Percentiles rank a stretch among this genome's conserved stretches.
Evolutionary conservation across 2,888 invertebrate genomes (phyloP).

Genomic region (Synergus gifuensis): DNA sequence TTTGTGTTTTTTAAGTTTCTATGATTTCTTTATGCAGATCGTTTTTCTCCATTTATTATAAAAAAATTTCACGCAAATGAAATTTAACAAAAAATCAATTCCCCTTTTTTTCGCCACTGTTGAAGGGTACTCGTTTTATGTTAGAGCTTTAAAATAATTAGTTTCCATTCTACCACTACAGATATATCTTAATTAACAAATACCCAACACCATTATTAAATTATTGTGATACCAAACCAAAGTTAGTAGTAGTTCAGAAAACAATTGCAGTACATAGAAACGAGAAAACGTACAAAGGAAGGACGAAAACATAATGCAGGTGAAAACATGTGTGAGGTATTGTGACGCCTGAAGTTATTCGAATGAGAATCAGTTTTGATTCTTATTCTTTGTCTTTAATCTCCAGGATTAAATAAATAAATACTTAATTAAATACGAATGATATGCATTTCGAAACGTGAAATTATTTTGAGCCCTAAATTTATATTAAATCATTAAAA

Average conservation of each 20-base stretch:
- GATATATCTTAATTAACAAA: not conserved
- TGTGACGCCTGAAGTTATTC: conserved; percentile 44
- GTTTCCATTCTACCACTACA: not conserved
- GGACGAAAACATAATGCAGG: conserved; percentile 38
- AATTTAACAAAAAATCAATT: not conserved
- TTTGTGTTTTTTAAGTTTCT: not conserved
- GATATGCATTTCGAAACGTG: conserved; percentile 7
- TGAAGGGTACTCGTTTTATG: not conserved
- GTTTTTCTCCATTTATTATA: not conserved
- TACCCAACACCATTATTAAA: conserved; percentile 22
- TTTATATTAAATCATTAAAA: not conserved
- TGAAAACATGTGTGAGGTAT: conserved; percentile 50
- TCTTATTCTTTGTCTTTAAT: not conserved
- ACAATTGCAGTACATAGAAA: conserved; percentile 34
- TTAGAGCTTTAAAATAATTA: conserved; percentile 13
- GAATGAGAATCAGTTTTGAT: not conserved
- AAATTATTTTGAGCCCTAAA: not conserved
- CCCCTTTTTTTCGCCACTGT: not conserved
- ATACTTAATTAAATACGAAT: not conserved
- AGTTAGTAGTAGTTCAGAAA: conserved; percentile 8
- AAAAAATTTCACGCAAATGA: not conserved
- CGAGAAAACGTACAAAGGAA: conserved; percentile 41
- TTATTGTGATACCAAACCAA: conserved; percentile 18
- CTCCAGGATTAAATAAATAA: not conserved
- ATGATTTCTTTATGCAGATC: not conserved